phyloP scores from a whole-genome alignment of 2,113 vertebrate species.

The Ageneiosus marmoratus region DNA sequence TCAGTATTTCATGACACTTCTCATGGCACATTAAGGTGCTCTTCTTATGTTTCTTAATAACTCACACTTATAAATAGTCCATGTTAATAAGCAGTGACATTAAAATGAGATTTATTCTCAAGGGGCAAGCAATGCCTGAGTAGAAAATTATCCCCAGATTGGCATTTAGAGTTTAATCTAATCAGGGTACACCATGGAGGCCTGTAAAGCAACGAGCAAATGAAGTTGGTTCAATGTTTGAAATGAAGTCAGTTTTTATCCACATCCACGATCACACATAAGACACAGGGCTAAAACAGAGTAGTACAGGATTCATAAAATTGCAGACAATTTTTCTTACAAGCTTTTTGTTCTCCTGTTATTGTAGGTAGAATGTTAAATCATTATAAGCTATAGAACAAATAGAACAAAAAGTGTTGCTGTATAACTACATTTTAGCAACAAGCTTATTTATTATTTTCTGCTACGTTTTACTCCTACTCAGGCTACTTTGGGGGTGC shows the following conservation, averaged over 20 bases:
- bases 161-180: slow-evolving; percentile 56
- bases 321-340: background rate
- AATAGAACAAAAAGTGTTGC: no score
- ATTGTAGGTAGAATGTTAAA: background rate
- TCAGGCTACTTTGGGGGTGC: slow-evolving; percentile 18
- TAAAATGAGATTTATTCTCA: slow-evolving; percentile 53
- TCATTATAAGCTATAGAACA: background rate
- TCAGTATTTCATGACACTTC: slow-evolving; percentile 15
- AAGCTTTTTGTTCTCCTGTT: background rate
- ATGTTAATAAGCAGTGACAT: slow-evolving; percentile 57
- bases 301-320: background rate
- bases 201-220: slow-evolving; percentile 45
- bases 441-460: background rate
- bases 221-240: slow-evolving; percentile 39
- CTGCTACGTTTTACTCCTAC: slow-evolving; percentile 2
- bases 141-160: slow-evolving; percentile 52
- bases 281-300: background rate
- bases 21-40: slow-evolving; percentile 31
- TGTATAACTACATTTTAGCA: background rate
- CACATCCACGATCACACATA: background rate
- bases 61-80: slow-evolving; percentile 54
- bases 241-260: slow-evolving; percentile 24
- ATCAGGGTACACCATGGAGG: slow-evolving; percentile 51
- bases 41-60: slow-evolving; percentile 51
- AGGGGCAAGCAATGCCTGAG: slow-evolving; percentile 46